Conservation (phyloP, 2,888 invertebrate species). For the Drosophila prolongata region DNA sequence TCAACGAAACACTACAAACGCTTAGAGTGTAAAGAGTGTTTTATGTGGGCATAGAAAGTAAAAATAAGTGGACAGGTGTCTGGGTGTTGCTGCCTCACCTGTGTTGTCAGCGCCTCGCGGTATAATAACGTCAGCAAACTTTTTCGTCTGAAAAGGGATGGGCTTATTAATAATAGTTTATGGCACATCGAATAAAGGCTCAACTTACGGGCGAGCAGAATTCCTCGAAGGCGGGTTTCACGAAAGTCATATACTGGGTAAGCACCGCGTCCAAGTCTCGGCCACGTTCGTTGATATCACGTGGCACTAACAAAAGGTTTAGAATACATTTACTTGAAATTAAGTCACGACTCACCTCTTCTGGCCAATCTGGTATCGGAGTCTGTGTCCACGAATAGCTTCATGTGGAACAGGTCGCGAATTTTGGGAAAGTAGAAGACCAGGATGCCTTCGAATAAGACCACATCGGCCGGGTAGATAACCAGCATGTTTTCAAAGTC, state of each 20-base stretch:
- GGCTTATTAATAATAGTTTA: background rate
- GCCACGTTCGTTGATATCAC: constrained; percentile 97
- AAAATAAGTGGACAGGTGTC: constrained; percentile 15
- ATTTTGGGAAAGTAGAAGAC: constrained; percentile 99
- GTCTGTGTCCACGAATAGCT: constrained; percentile 99
- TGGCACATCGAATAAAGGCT: background rate
- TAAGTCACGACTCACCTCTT: constrained; percentile 88
- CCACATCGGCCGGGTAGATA: constrained; percentile 98
- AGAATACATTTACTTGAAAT: background rate
- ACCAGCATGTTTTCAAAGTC: constrained; percentile 89
- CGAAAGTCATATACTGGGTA: constrained; percentile 98
- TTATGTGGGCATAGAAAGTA: constrained; percentile 16
- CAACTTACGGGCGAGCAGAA: constrained; percentile 96
- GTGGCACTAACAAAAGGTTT: constrained; percentile 89
- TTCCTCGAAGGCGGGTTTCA: constrained; percentile 99
- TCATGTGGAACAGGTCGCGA: constrained; percentile 98
- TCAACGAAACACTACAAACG: constrained; percentile 54
- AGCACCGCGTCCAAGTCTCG: constrained; percentile 97
- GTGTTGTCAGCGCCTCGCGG: constrained; percentile 99
- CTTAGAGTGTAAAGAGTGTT: constrained; percentile 36
- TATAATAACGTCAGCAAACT: constrained; percentile 99
- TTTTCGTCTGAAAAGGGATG: constrained; percentile 93
- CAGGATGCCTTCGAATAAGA: constrained; percentile 98
- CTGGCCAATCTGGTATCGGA: constrained; percentile 98
- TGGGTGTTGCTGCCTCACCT: constrained; percentile 87